Evolutionary conservation across 2,797 vertebrate genomes (phyloP), one percentile per base, ranked within the genome.

Genomic region (Lepus oiostolus): DNA sequence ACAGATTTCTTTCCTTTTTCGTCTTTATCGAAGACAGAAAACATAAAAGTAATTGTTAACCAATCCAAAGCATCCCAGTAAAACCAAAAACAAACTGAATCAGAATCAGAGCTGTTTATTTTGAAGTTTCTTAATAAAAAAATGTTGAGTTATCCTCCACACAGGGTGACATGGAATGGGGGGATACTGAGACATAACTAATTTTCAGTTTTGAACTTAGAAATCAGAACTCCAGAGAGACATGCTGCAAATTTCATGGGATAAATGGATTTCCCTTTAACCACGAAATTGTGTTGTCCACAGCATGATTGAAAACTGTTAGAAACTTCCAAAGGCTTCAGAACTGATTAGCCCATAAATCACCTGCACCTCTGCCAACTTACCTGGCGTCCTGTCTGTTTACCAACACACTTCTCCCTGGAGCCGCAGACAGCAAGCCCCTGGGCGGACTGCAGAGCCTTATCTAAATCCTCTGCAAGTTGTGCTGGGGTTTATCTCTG

Each of bases 181-280:
- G 50, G 86, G 72, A 75, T 79, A 42, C 54, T 71, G 76, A 96
- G 50, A 77, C 32, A 54, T 79, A 68, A 50, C 6, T 93, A 77
- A 38, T 71, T 80, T 91, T 87, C 52, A 67, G 85, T 83, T 84
- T 42, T 88, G 79, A 86, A 96, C 65, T 93, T 82, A 74, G 79
- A 92, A 65, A 94, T 93, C 93, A 93, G 77, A 94, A 95, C 54
- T 96, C 89, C 94, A 95, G 84, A 96, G 11, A 74, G 79, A 32
- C 75, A 42, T 75, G 26, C 67, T 95, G 32, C 92, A 71, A 89
- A 65, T 97, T 93, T 91, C 91, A 89, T 35, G 97, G 86, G 71
- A 96, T 96, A 97, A 97, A 82, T 84, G 89, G 91, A 96, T 96
- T 87, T 50, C 83, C 28, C 88, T 97, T 97, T 97, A 97, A 90